Percentiles rank a stretch among this genome's conserved stretches.
Conservation (phyloP, 2,888 invertebrate genomes). For the Ichneumoninae sp. region DNA sequence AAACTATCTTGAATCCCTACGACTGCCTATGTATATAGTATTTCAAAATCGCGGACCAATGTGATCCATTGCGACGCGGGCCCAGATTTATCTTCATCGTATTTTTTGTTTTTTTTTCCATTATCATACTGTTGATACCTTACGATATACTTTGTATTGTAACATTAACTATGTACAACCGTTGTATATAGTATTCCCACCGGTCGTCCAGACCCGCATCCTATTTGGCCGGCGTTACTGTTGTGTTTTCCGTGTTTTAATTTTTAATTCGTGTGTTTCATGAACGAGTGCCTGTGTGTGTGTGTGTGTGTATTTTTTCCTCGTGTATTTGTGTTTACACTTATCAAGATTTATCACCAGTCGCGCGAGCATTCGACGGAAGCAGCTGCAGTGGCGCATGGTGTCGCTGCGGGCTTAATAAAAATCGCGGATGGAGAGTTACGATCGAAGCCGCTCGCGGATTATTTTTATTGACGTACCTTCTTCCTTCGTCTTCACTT, state of each 20-base stretch:
- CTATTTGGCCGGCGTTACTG: slow-evolving; percentile 80
- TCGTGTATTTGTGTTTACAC: slow-evolving; percentile 24
- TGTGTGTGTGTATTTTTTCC: slow-evolving; percentile 16
- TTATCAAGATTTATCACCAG: slow-evolving; percentile 23
- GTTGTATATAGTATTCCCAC: slow-evolving; percentile 48
- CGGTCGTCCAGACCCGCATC: slow-evolving; percentile 68
- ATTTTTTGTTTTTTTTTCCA: slow-evolving; percentile 12
- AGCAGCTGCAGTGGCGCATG: background rate
- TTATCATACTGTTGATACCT: slow-evolving; percentile 54
- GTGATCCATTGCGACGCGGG: slow-evolving; percentile 85
- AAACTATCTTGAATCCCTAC: slow-evolving; percentile 73
- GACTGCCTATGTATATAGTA: slow-evolving; percentile 72
- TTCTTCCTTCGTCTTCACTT: background rate
- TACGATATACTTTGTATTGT: slow-evolving; percentile 47
- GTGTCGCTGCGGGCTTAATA: background rate
- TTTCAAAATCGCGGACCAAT: slow-evolving; percentile 86
- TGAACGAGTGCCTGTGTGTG: slow-evolving; percentile 42
- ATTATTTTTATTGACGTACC: background rate
- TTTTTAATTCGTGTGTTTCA: slow-evolving; percentile 36
- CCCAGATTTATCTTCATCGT: slow-evolving; percentile 67
- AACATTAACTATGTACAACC: slow-evolving; percentile 50
- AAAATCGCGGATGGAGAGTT: background rate
- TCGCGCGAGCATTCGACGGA: slow-evolving; percentile 53
- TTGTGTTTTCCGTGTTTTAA: slow-evolving; percentile 57
- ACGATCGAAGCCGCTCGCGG: background rate